Evolutionary conservation across 1,140 invertebrate species (phyloP), one percentile per base, ranked within the genome.

Genomic region (Akabosia matsudoensis): DNA sequence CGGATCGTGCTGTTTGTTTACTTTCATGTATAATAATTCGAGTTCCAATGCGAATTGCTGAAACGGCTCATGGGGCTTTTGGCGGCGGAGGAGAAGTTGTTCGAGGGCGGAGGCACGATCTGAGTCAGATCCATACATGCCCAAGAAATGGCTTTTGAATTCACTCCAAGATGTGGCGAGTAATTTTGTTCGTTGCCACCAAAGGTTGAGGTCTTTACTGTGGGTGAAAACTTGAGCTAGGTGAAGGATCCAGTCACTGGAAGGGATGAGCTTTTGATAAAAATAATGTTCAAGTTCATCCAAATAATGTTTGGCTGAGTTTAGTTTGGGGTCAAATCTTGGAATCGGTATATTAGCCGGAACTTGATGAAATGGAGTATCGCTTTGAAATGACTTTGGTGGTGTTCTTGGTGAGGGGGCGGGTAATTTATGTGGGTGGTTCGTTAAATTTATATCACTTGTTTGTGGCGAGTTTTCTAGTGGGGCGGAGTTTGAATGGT

Each of bases 111-210:
- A 13, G 3, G 3, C 16, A 7, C 24, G 2, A 30, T 70, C 67
- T 10, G 7, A 13, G 13, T 70, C 67, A 70, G 67, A 70, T 2
- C 67, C 67, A 34, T 70, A 70, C 67, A 70, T 70, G 7, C 33
- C 24, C 67, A 70, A 13, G 22, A 70, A 70, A 33, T 70, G 28
- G 3, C 16, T 1, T 30, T 26, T 3, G 22, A 70, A 70, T 1
- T 70, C 67, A 2, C 31, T 4, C 67, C 67, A 70, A 22, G 67
- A 13, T 1, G 28, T 70, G 10, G 31, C 67, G 4, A 13, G 28
- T 2, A 70, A 22, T 70, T 70, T 70, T 10, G 67, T 70, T 30
- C 67, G 3, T 22, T 70, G 67, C 67, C 67, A 70, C 67, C 67
- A 70, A 10, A 70, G 33, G 31, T 34, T 70, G 3, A 33, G 67